Evolutionary conservation across 2,888 invertebrate genomes (phyloP), one percentile per base, ranked within the genome.

Genomic region (Epiperipatus broadwayi): DNA sequence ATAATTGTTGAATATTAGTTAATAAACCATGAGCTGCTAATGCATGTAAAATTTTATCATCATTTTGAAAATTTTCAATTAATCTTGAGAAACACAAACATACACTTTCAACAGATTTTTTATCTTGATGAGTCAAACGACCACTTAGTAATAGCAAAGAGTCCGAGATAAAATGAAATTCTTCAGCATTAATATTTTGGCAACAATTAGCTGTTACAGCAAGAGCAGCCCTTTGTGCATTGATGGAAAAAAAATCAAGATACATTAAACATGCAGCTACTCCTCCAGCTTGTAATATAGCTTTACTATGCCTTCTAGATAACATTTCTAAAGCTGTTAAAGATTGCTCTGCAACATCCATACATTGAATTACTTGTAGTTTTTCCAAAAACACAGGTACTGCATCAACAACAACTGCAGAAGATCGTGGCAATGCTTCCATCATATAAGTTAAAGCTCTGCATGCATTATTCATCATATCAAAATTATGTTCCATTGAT

Each of bases 281-380:
- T 21, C 95, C 95, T 48, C 84, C 79, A 45, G 87, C 85, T 60
- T 84, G 81, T 43, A 97, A 64, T 48, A 97, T 95, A 29, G 87
- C 75, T 64, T 95, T 97, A 52, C 89, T 85, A 63, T 97, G 97
- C 42, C 93, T 69, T 10, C 89, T 70, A 0, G 93, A 95, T 36
- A 97, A 68, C 76, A 93, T 93, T 57, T 97, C 95, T 29, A 97
- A 66, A 2, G 95, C 95, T 4, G 93, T 89, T 44, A 97, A 69
- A 48, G 89, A 84, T 64, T 97, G 95, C 60, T 97, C 97, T 3
- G 97, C 97, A 15, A 97, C 95, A 63, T 97, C 97, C 85, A 97
- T 95, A 59, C 95, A 97, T 49, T 93, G 93, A 52, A 95, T 97
- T 18, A 85, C 81, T 64, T 93, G 89, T 41, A 95, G 67, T 63